Evolutionary conservation across 2,113 vertebrate genomes (phyloP).

Genomic region (Mastomys coucha): DNA sequence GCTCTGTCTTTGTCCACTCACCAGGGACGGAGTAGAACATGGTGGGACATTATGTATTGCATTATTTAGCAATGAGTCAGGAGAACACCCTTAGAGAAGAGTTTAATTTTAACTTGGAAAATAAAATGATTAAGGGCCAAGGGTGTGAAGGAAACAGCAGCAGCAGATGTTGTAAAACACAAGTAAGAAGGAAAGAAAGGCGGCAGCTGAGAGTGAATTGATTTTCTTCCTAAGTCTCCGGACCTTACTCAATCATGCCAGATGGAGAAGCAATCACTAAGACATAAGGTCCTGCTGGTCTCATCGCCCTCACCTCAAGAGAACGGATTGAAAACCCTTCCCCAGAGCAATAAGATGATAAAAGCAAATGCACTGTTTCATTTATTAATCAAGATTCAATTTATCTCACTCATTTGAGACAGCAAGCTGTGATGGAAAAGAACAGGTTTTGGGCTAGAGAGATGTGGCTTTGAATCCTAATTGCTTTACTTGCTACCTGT

Average conservation of each 20-base stretch:
- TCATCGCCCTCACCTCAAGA: constrained; percentile 55
- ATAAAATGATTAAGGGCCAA: constrained; percentile 56
- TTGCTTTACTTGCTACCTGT: constrained; percentile 50
- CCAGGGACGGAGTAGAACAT: constrained; percentile 53
- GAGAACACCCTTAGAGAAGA: constrained; percentile 58
- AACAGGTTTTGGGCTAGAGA: constrained; percentile 30
- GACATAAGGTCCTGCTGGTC: constrained; percentile 65
- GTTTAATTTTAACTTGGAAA: constrained; percentile 59
- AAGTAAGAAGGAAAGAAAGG: constrained; percentile 34
- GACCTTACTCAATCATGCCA: constrained; percentile 66
- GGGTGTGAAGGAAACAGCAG: constrained; percentile 41
- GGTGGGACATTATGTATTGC: constrained; percentile 33
- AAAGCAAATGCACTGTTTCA: constrained; percentile 70
- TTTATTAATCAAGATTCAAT: constrained; percentile 82
- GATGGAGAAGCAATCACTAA: constrained; percentile 67
- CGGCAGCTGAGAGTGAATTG: constrained; percentile 66
- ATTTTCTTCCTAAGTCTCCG: constrained; percentile 53
- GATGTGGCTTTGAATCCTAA: constrained; percentile 66
- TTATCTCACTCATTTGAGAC: constrained; percentile 73
- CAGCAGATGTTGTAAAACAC: constrained; percentile 74
- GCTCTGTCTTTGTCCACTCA: constrained; percentile 63
- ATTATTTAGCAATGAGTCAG: constrained; percentile 48
- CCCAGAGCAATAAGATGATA: constrained; percentile 57
- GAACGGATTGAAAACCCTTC: constrained; percentile 59
- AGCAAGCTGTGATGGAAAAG: constrained; percentile 59